Conservation (phyloP, 2,113 vertebrate species). For the Catharus fuscescens region DNA sequence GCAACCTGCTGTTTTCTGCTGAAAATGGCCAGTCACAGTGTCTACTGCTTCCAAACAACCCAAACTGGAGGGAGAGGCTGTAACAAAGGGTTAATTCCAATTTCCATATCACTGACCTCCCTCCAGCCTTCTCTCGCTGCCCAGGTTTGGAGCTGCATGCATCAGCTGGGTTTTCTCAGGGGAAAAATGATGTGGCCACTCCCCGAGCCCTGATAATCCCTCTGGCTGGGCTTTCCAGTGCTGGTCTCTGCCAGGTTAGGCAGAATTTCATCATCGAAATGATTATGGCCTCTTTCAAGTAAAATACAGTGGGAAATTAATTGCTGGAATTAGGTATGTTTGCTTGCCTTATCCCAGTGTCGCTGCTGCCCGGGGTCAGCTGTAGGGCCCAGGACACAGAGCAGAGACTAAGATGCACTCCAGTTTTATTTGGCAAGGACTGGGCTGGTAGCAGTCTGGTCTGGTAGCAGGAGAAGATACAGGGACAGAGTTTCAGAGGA, state of each 20-base stretch:
- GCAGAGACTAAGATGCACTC: background rate
- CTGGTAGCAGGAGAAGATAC: background rate
- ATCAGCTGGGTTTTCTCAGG: background rate
- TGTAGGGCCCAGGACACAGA: background rate
- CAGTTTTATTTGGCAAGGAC: background rate
- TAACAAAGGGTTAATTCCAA: background rate
- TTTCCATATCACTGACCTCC: background rate
- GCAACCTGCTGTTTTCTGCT: background rate
- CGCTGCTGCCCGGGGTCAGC: background rate
- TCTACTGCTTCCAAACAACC: background rate
- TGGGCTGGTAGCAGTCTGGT: background rate
- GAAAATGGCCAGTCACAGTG: background rate
- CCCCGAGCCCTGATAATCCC: constrained; percentile 44
- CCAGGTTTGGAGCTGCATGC: background rate
- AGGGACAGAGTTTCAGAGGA: background rate
- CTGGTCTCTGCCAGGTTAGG: background rate
- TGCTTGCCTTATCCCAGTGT: background rate
- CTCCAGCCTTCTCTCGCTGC: background rate
- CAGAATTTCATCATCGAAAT: background rate
- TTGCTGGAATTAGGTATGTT: background rate
- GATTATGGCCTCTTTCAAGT: background rate
- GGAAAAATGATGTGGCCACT: background rate
- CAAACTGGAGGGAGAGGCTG: background rate
- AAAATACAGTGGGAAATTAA: background rate
- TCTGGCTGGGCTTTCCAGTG: background rate